Conservation (phyloP, 1,140 invertebrate genomes). For the Neuroterus valhalla region DNA sequence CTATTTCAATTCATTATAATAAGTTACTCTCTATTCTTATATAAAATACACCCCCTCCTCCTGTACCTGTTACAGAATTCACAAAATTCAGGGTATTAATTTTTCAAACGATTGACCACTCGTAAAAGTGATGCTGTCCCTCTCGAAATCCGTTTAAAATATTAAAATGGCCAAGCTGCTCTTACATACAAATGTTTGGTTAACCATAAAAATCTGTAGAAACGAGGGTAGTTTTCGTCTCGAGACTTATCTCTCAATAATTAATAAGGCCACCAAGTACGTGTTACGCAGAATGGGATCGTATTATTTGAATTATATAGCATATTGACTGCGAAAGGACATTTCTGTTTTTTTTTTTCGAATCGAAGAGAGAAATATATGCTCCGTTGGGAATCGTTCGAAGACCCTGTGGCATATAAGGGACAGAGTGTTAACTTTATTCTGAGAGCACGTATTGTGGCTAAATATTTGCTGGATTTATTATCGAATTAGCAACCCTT, state of each 20-base stretch:
- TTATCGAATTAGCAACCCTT: conserved; percentile 28
- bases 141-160: conserved; percentile 4
- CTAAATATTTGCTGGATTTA: conserved; percentile 22
- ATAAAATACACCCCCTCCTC: too few species aligned
- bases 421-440: neutral
- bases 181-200: neutral
- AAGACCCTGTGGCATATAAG: neutral
- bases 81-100: neutral
- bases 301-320: conserved; percentile 25
- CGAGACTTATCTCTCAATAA: neutral
- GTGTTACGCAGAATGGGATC: neutral
- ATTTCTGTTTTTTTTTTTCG: conserved; percentile 20
- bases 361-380: conserved; percentile 17
- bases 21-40: too few species aligned
- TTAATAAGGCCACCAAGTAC: neutral
- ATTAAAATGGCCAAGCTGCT: neutral
- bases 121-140: conserved; percentile 5
- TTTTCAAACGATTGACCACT: neutral
- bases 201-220: conserved; percentile 7
- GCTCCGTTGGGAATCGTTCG: conserved; percentile 13
- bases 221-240: neutral
- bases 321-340: conserved; percentile 1
- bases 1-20: too few species aligned
- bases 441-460: conserved; percentile 9
- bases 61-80: neutral